Base-by-base conservation (phyloP, 1,140 invertebrate genomes). In the Eriosoma lanigerum region DNA sequence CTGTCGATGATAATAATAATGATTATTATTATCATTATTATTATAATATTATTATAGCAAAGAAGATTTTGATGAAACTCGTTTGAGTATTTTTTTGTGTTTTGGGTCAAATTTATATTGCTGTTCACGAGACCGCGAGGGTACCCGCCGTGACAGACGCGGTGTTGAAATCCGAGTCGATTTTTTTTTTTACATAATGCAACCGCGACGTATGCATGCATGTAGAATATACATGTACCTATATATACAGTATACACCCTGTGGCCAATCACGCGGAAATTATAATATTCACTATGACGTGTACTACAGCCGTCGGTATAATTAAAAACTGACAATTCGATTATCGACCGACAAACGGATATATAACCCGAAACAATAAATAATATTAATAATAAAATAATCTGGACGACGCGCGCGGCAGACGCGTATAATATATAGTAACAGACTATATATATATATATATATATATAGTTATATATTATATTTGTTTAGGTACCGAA, bases 151-250 rank as follows among this genome's bases (percentile, higher is more conserved):
- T 62, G 60, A 44, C 32, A 66, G 62, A 66, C 62, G 62, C 62
- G n/a, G 64, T 46, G 38, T 68, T 46, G 38, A 68, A 68, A 46
- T 68, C 64, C 38, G 38, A 68, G 64, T 68, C 32, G 64, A 68
- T 68, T 46, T 46, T 12, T 32, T 44, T 21, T n/a, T 38, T 62
- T n/a, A n/a, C 29, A 1, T 4, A 8, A 8, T 38, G 32, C 3
- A 38, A 38, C 46, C 1, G 46, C 4, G 1, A 13, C 46, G 46
- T 15, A 10, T 10, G 10, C 46, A 10, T 10, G 46, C 46, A 4
- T 10, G 46, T n/a, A n/a, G n/a, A n/a, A n/a, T n/a, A n/a, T n/a
- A 24, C 21, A 17, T 15, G 10, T 60, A 15, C 24, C 1, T 26
- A 13, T 58, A 13, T 58, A 26, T 24, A 21, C 12, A 19, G 17